Percentiles rank a stretch among this genome's conserved stretches.
These are phyloP conservation scores for Tigriopus californicus DNA, from an alignment of 2,888 invertebrate species.

Conservation along the genomic window DNA sequence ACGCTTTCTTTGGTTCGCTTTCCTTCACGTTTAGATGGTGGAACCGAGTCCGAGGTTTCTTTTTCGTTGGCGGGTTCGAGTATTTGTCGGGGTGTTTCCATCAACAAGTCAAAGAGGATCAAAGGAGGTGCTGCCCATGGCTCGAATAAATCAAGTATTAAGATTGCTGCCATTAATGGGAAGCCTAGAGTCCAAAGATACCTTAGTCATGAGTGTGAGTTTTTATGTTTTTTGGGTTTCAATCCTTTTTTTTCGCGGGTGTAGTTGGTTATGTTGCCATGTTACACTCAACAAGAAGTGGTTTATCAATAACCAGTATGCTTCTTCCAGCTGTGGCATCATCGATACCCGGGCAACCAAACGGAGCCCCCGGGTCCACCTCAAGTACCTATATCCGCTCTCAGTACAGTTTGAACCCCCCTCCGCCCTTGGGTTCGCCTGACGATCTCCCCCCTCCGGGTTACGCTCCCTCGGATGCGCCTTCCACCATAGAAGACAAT, in stretches of 20 bases:
- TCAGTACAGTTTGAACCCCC: constrained; percentile 14
- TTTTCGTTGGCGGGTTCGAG: neutral
- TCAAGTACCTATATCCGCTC: constrained; percentile 14
- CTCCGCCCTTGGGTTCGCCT: constrained; percentile 1
- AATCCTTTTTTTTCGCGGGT: constrained; percentile 3
- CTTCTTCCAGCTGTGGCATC: constrained; percentile 11
- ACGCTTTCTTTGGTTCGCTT: no score
- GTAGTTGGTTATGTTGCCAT: neutral
- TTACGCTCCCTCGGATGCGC: neutral
- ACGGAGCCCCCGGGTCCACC: constrained; percentile 21
- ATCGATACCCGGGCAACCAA: constrained; percentile 17
- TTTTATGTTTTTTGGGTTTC: constrained; percentile 13
- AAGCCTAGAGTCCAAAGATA: constrained; percentile 12
- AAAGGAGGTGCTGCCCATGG: no score
- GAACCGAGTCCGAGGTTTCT: constrained; percentile 1
- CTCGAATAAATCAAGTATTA: neutral
- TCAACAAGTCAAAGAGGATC: no score
- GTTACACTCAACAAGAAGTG: neutral
- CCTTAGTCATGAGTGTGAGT: constrained; percentile 17
- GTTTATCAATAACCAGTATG: no score
- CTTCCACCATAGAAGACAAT: neutral
- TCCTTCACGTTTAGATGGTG: neutral
- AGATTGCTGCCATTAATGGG: constrained; percentile 9
- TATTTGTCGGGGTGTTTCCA: no score
- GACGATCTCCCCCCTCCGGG: constrained; percentile 11